Base-by-base conservation (phyloP, 2,888 invertebrate genomes). In the Meganola albula region DNA sequence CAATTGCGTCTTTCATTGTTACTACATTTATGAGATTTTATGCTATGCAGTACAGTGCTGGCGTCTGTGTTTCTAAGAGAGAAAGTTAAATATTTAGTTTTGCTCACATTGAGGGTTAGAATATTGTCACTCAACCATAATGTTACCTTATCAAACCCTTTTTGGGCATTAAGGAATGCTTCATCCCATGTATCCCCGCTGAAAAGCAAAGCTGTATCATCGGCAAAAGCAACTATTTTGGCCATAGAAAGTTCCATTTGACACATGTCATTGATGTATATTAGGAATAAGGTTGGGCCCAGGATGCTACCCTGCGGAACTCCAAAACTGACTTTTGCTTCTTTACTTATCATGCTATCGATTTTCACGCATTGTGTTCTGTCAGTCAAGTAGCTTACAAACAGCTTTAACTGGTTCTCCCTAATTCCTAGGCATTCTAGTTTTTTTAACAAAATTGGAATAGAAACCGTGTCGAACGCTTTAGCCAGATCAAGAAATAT, bases 391-490 rank as follows among this genome's bases (percentile, higher is more conserved):
- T 18, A 20, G 9, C 12, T 20, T 27, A 20, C 20, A 2, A 27
- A 20, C 8, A 27, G 12, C 20, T 20, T 27, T 9, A 27, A n/a
- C 12, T 27, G 27, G 20, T 8, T 10, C 2, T 12, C 27, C 20
- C 27, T 3, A 18, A 27, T 21, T 3, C 27, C 20, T 3, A 27
- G 20, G 22, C n/a, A 26, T 10, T 26, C 26, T 4, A 26, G 26
- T 14, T 26, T 26, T 10, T 26, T 26, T 13, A 24, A 4, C 9
- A 24, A 12, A 9, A 24, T 22, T n/a, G n/a, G n/a, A n/a, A n/a
- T n/a, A n/a, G n/a, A n/a, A n/a, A n/a, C n/a, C n/a, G n/a, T n/a
- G n/a, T 22, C 9, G 22, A 22, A 22, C 4, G 9, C 13, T 9
- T 13, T 25, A 2, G 25, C 25, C 3, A 25, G 25, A 9, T 25